Base-by-base conservation (phyloP, 2,797 vertebrate species). In the Gadopsis marmoratus region DNA sequence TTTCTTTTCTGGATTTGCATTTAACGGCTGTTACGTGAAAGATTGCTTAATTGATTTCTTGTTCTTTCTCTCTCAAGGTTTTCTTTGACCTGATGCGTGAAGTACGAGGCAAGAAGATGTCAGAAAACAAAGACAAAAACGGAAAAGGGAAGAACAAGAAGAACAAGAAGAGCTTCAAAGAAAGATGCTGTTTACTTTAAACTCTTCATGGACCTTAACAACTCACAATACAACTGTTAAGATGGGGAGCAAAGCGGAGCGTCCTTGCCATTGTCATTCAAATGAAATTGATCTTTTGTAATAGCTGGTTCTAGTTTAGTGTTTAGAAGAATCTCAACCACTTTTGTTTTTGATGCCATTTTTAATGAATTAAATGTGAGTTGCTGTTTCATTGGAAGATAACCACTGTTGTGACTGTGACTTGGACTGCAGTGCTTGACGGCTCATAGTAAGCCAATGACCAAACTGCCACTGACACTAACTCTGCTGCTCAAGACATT, bases 11-110 rank as follows among this genome's bases (percentile, higher is more conserved):
- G 12, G 26, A 39, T 54, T 61, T 48, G 3, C 23, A 53, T 50
- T 9, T 23, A 23, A 0, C 7, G 19, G 11, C n/a, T 41, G 37
- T 7, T 43, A 10, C 64, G 12, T 68, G 23, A 48, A 29, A 19
- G 11, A 29, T 39, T 39, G 21, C 19, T 79, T 17, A 26, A 54
- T 39, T 10, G 1, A 63, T 58, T 71, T 26, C 8, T 41, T 4
- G 7, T 43, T 23, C 26, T 53, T 63, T 43, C 16, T 69, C 56
- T 73, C 33, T 39, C 3, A 31, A 99, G 98, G 98, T 99, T 21
- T 99, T 99, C 93, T 99, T 99, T 90, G 98, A 99, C 91, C 94
- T 99, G 84, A 99, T 99, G 98, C 96, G 98, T 80, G 98, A 99
- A 93, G 96, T 99, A 77, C 95, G 97, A 91, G 95, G 97, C 82